Evolutionary conservation across 1,140 invertebrate genomes (phyloP), one percentile per base, ranked within the genome.

Genomic region (Carcinoscorpius rotundicauda): DNA sequence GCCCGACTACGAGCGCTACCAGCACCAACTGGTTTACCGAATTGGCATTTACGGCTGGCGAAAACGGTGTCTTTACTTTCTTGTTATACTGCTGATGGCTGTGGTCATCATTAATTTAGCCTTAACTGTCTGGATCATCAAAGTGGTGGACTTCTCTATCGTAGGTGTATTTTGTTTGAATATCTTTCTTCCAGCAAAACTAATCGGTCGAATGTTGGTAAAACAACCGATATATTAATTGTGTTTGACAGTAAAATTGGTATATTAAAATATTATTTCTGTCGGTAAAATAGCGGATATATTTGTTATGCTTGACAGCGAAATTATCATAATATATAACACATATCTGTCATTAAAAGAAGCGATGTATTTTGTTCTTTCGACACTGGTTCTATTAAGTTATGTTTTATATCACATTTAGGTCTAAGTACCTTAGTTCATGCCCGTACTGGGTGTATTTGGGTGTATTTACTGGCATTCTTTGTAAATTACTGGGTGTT

Each of bases 41-140:
- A 84, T 95, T 70, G 93, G 92, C 49, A 87, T 97, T 69, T 94
- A 95, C 75, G 93, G 93, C 3, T 98, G 94, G 94, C 81, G 92
- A 64, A 92, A 93, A 75, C 84, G 87, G 75, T 93, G 90, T 76
- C 81, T 98, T 3, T 98, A 94, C 75, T 80, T 81, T 4, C 82
- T 96, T 66, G 82, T 96, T 48, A 76, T 93, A 58, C 81, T 89
- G 9, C 81, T 98, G 57, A 86, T 93, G 75, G 75, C 93, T 58
- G 82, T 96, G 73, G 88, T 97, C 68, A 86, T 95, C 72, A 80
- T 96, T 64, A 97, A 98, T 78, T 81, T 97, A 68, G 88, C 89
- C 5, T 81, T 98, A 49, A 96, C 93, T 0, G 81, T 97, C 55
- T 98, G 93, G 93, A 89, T 98, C 64, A 83, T 98, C 67, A 88